phyloP scores from a whole-genome alignment of 2,888 invertebrate genomes.

The Tenthredo distinguenda region DNA sequence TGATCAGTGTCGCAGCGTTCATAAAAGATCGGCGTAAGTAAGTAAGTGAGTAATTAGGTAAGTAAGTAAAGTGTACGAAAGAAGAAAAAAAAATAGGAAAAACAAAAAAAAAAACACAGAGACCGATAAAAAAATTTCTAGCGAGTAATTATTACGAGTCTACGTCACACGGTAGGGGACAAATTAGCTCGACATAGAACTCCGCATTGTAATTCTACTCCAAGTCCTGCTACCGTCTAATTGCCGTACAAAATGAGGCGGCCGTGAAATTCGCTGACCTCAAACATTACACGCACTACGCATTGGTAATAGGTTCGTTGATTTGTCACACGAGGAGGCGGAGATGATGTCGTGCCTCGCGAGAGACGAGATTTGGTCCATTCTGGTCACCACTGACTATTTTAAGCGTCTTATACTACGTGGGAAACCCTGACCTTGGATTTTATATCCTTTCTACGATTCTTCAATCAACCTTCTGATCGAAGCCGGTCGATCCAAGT shows the following conservation, averaged over 20 bases:
- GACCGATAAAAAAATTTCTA: not conserved
- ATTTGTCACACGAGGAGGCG: conserved; percentile 17
- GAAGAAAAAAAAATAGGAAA: not conserved
- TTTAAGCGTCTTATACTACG: not conserved
- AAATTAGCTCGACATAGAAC: conserved; percentile 15
- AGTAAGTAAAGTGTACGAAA: not conserved
- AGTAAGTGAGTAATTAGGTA: not conserved
- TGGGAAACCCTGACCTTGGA: conserved; percentile 14
- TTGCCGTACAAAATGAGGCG: conserved; percentile 24
- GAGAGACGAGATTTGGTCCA: conserved; percentile 14
- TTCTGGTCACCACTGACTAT: conserved; percentile 32
- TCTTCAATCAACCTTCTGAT: not conserved
- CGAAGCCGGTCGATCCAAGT: not conserved
- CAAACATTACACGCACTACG: conserved; percentile 9
- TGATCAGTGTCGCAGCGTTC: not conserved
- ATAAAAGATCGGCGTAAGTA: not conserved
- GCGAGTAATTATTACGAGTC: conserved; percentile 6
- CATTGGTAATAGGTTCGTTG: conserved; percentile 36
- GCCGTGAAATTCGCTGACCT: conserved; percentile 31
- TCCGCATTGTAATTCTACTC: conserved; percentile 36
- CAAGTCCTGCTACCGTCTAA: conserved; percentile 30
- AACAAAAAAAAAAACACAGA: not conserved
- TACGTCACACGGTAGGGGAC: not conserved
- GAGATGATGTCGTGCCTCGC: not conserved
- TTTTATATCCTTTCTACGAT: not conserved